phyloP scores from a whole-genome alignment of 2,797 vertebrate genomes.

The Arremon brunneinucha region DNA sequence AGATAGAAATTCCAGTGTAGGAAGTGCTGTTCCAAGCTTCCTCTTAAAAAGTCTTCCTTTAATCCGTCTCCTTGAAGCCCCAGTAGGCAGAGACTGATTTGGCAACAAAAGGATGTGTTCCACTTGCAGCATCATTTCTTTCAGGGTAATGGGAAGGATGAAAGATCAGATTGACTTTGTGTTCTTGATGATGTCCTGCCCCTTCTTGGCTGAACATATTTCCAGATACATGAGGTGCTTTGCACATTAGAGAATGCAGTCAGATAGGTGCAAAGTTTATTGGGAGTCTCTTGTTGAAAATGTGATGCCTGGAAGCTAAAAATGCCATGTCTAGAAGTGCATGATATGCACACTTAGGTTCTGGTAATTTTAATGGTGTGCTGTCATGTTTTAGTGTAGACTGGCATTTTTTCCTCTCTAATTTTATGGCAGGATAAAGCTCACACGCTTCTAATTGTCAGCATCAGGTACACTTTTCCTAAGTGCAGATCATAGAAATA shows the following conservation, averaged over 20 bases:
- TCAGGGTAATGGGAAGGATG: background rate
- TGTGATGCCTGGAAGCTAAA: background rate
- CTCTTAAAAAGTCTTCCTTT: background rate
- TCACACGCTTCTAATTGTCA: background rate
- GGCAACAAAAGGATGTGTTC: background rate
- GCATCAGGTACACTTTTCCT: background rate
- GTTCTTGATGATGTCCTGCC: background rate
- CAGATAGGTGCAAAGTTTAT: background rate
- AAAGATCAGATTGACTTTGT: background rate
- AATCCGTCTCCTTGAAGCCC: background rate
- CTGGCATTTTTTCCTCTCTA: background rate
- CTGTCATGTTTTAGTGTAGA: slow-evolving; percentile 19
- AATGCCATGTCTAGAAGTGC: slow-evolving; percentile 7
- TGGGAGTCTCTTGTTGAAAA: background rate
- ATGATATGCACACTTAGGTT: background rate
- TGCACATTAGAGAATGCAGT: background rate
- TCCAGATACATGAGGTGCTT: background rate
- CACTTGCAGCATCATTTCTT: background rate
- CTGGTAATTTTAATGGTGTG: slow-evolving; percentile 13
- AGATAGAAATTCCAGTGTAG: background rate
- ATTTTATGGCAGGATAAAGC: slow-evolving; percentile 12
- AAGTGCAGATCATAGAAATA: background rate
- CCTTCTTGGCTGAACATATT: background rate
- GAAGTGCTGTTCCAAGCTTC: background rate
- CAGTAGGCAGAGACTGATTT: background rate